Evolutionary conservation across 1,140 invertebrate species (phyloP).

Genomic region (Parapsyche elsis): DNA sequence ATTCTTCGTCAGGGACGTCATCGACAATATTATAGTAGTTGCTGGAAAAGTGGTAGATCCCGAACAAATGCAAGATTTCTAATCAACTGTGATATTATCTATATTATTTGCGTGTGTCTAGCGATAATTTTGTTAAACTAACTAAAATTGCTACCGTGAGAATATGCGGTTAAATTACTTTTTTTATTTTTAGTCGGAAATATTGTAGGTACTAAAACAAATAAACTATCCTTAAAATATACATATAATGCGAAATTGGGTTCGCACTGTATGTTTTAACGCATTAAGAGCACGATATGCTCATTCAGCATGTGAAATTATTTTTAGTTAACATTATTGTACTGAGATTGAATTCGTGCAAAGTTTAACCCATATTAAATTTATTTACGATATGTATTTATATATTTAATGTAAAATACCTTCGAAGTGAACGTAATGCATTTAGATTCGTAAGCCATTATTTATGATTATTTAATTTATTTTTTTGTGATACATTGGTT

Average conservation of each 20-base stretch:
- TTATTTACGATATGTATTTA: too few species aligned
- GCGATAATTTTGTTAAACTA: too few species aligned
- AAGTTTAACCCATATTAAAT: too few species aligned
- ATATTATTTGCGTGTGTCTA: not conserved
- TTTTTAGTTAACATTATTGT: too few species aligned
- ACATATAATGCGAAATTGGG: not conserved
- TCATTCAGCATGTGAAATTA: too few species aligned
- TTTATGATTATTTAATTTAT: not conserved
- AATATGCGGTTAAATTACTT: too few species aligned
- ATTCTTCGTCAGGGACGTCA: constrained; percentile 74
- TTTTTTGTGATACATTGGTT: not conserved
- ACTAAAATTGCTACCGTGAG: too few species aligned
- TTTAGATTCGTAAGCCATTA: not conserved
- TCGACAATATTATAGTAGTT: constrained; percentile 72
- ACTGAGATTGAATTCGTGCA: too few species aligned
- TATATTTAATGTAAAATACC: not conserved
- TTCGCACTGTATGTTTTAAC: too few species aligned
- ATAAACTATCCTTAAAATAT: not conserved
- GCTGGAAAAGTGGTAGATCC: constrained; percentile 71
- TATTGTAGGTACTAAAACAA: not conserved
- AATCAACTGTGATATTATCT: constrained; percentile 44
- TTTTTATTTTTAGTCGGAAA: too few species aligned
- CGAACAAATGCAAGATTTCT: constrained; percentile 59
- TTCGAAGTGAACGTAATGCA: not conserved
- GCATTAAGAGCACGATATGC: too few species aligned